A percentile compares a stretch with the other conserved stretches of the same genome.
Evolutionary conservation across 2,888 invertebrate species (phyloP).

Genomic region (Drosophila acutilabella): DNA sequence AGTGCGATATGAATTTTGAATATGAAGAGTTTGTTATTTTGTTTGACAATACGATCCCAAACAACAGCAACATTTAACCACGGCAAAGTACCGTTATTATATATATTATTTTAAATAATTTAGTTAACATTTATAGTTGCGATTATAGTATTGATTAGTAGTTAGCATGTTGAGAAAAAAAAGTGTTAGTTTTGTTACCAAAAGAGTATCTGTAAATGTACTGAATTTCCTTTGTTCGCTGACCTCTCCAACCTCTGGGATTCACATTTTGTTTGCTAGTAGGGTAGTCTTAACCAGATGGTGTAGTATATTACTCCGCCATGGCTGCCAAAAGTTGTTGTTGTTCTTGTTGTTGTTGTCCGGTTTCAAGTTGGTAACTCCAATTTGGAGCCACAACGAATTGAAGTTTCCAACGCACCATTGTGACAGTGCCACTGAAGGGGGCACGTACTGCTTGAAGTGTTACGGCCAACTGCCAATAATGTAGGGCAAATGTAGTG

Average conservation of each 20-base stretch:
- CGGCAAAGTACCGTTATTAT: conserved; percentile 40
- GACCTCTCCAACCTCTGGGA: not conserved
- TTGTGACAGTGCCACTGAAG: conserved; percentile 4
- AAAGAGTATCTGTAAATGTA: conserved; percentile 32
- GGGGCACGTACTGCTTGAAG: conserved; percentile 16
- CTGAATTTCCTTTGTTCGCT: conserved; percentile 25
- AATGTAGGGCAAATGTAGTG: conserved; percentile 11
- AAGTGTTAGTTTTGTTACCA: conserved; percentile 2
- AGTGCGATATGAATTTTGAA: conserved; percentile 23
- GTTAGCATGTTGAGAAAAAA: conserved; percentile 7
- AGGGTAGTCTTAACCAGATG: conserved; percentile 47
- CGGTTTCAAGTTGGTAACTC: not conserved
- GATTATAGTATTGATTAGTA: conserved; percentile 9
- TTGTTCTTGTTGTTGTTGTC: not conserved
- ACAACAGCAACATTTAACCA: conserved; percentile 79
- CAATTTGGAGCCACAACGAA: not conserved
- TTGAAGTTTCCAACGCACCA: conserved; percentile 1
- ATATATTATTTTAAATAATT: not conserved
- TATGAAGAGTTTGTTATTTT: conserved; percentile 41
- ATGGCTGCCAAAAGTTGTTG: not conserved
- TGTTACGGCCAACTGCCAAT: conserved; percentile 59
- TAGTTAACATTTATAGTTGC: conserved; percentile 18
- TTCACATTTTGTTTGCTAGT: conserved; percentile 55
- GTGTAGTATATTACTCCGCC: not conserved
- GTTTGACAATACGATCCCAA: conserved; percentile 77